Evolutionary conservation across 92 coral and sea anemone genomes (phyloP), one percentile per base, ranked within the genome.

Genomic region (Heteractis magnifica): DNA sequence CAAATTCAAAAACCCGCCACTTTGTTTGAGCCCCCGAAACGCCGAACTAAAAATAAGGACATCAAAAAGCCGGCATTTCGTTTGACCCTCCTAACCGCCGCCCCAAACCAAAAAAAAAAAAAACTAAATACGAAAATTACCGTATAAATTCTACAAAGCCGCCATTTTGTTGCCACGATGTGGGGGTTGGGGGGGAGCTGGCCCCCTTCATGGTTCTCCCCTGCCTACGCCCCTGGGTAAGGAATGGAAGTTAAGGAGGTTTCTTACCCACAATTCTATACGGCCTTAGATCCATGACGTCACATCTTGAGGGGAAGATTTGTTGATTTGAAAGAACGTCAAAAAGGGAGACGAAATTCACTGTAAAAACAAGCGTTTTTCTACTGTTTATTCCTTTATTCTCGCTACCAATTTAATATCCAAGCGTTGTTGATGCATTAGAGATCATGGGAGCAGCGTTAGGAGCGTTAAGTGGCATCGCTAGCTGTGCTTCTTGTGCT

Each of bases 381-480:
- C 34, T 52, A 12, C 18, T 77, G 6, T 21, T 62, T 70, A 68
- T 68, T 19, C 10, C 15, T 23, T 23, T n/a, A 11, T 6, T 23
- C 12, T 81, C 68, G 73, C 77, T 20, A n/a, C 68, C 16, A 81
- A 4, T 11, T 70, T 52, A 81, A 52, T 3, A 59, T 0, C 4
- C 51, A 70, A 65, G 16, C 19, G 73, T 56, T 41, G 48, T 19
- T 70, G 49, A 53, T 51, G 77, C 52, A 41, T 70, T 81, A 70
- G 56, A 65, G 84, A 81, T 41, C 60, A 97, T 97, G 99, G 99
- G 97, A 76, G 91, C 92, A 18, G 92, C 89, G 19, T 85, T 97
- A 60, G 99, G 94, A 14, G 92, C 98, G 49, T 80, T 94, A n/a
- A 95, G 98, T 23, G 89, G 97, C 21, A 84, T 95, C 77, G 98